These are phyloP conservation scores for Lamellibrachia luymesi DNA, from an alignment of 1,140 invertebrate genomes.

Conservation along the genomic window DNA sequence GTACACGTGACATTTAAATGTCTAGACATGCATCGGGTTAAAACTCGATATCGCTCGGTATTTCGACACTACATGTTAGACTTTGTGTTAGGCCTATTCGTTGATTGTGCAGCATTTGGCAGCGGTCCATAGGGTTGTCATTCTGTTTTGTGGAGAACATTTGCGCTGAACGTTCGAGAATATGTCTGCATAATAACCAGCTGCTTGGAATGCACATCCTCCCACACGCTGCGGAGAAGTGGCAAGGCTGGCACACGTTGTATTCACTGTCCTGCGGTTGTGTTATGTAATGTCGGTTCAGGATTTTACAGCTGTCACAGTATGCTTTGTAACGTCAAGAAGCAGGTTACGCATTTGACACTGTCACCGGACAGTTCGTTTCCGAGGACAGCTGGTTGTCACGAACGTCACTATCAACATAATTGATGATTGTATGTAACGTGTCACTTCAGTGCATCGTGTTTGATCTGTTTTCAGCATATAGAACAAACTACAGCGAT, in stretches of 20 bases:
- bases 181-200: neutral
- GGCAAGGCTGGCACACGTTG: too few relatives aligned
- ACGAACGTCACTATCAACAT: neutral
- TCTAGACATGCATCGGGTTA: neutral
- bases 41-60: neutral
- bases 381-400: neutral
- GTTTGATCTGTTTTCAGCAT: neutral
- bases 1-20: constrained; percentile 5
- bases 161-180: neutral
- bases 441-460: neutral
- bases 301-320: neutral
- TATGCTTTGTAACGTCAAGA: neutral
- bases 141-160: neutral
- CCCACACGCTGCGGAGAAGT: neutral
- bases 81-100: neutral
- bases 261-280: neutral
- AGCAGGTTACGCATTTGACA: neutral
- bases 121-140: neutral
- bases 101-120: neutral
- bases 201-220: neutral
- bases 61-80: neutral
- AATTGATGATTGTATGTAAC: constrained; percentile 1
- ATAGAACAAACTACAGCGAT: neutral
- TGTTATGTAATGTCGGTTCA: neutral
- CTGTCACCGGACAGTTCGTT: neutral